Evolutionary conservation across 1,140 invertebrate species (phyloP), one percentile per base, ranked within the genome.

Genomic region (Piezodorus guildinii): DNA sequence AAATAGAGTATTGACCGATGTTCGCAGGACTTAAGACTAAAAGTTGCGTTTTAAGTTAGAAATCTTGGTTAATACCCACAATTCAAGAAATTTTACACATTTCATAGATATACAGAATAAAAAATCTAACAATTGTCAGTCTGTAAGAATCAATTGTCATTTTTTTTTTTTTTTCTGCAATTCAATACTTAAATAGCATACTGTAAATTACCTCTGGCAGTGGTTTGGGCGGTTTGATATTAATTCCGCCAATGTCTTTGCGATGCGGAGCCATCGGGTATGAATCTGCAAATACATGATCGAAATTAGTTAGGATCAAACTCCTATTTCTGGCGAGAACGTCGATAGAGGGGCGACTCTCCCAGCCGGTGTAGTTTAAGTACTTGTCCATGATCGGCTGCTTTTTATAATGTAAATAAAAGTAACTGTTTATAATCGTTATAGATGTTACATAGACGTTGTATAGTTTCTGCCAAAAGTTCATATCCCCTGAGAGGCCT

Each of bases 161-260:
- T n/a, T n/a, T n/a, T n/a, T n/a, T n/a, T n/a, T n/a, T n/a, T n/a
- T n/a, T n/a, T n/a, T n/a, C n/a, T n/a, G n/a, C n/a, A n/a, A n/a
- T n/a, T n/a, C n/a, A n/a, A n/a, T n/a, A n/a, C n/a, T n/a, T n/a
- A n/a, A n/a, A n/a, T n/a, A n/a, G n/a, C n/a, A n/a, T n/a, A n/a
- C n/a, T n/a, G n/a, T n/a, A n/a, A 8, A 30, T 39, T 39, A 83
- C 81, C 63, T 77, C 67, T 12, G 80, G 77, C 63, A 86, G 68
- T n/a, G 76, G 74, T 66, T 82, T 80, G 0, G 79, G 68, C 62
- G 81, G 72, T 59, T 73, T 72, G 15, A 84, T 78, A 68, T 86
- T 84, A 67, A 85, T 77, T 1, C 85, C 85, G n/a, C 81, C 84
- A 39, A 87, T 73, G 75, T 86, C 83, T 10, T 73, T 56, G 2